phyloP scores from a whole-genome alignment of 2,797 vertebrate genomes.

The Glossophaga mutica region DNA sequence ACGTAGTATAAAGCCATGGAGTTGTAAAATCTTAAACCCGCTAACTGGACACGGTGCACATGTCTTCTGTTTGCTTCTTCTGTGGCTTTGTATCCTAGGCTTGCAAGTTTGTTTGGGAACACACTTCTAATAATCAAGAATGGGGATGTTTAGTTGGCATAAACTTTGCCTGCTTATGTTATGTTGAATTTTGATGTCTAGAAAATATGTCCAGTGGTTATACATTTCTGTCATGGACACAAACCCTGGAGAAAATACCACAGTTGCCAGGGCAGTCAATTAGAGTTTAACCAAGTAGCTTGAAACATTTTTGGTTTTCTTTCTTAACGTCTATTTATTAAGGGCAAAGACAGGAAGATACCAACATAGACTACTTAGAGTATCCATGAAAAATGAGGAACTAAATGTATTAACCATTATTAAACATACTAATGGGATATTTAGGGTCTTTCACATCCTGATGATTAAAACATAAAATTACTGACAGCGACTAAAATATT shows the following conservation, averaged over 20 bases:
- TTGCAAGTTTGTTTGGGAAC: background rate
- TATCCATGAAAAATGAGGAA: background rate
- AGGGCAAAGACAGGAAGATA: background rate
- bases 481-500: background rate
- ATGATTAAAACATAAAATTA: background rate
- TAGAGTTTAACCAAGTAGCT: background rate
- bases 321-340: background rate
- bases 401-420: background rate
- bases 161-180: background rate
- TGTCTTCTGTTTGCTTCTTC: background rate
- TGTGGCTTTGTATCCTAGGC: background rate
- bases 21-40: background rate
- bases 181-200: background rate
- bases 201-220: background rate
- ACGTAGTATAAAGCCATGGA: background rate
- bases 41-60: background rate
- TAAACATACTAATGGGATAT: background rate
- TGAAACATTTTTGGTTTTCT: background rate
- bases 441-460: background rate
- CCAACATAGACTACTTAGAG: background rate
- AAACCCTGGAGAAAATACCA: background rate
- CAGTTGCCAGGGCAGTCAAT: background rate
- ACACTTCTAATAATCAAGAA: background rate
- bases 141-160: background rate
- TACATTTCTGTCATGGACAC: background rate